Percentiles rank a stretch among this genome's conserved stretches.
Evolutionary conservation across 2,888 invertebrate genomes (phyloP).

Genomic region (Seira musarum): DNA sequence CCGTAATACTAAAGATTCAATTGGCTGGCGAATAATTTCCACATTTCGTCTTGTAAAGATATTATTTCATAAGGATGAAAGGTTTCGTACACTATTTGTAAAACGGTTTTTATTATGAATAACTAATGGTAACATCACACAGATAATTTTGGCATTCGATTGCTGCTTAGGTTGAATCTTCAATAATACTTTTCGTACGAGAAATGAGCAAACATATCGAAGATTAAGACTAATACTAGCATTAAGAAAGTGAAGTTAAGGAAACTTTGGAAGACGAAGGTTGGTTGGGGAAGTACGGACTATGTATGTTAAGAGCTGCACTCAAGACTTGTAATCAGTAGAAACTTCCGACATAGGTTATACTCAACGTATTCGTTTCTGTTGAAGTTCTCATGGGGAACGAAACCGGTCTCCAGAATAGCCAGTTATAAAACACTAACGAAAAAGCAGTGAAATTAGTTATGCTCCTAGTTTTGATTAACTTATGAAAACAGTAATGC

Average conservation of each 20-base stretch:
- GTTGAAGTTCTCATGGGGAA: constrained; percentile 76
- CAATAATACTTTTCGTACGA: not conserved
- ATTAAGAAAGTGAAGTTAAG: not conserved
- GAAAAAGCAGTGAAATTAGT: not conserved
- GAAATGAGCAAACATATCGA: not conserved
- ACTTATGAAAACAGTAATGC: constrained; percentile 25
- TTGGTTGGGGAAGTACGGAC: not conserved
- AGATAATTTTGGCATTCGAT: constrained; percentile 34
- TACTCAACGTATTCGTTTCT: constrained; percentile 73
- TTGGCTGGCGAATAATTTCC: too few relatives aligned
- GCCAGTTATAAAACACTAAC: constrained; percentile 85
- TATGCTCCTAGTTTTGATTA: constrained; percentile 18
- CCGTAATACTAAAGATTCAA: too few relatives aligned
- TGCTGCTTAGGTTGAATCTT: constrained; percentile 22
- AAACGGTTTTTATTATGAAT: too few relatives aligned
- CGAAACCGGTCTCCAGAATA: constrained; percentile 84
- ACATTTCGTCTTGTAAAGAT: too few relatives aligned
- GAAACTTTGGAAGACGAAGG: constrained; percentile 13
- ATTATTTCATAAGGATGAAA: too few relatives aligned
- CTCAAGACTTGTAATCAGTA: constrained; percentile 75
- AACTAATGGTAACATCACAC: constrained; percentile 23
- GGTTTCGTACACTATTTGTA: too few relatives aligned
- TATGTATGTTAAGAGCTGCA: not conserved
- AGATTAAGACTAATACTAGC: not conserved
- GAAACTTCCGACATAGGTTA: constrained; percentile 82